phyloP scores from a whole-genome alignment of 2,113 vertebrate genomes.

The Gadus chalcogrammus region DNA sequence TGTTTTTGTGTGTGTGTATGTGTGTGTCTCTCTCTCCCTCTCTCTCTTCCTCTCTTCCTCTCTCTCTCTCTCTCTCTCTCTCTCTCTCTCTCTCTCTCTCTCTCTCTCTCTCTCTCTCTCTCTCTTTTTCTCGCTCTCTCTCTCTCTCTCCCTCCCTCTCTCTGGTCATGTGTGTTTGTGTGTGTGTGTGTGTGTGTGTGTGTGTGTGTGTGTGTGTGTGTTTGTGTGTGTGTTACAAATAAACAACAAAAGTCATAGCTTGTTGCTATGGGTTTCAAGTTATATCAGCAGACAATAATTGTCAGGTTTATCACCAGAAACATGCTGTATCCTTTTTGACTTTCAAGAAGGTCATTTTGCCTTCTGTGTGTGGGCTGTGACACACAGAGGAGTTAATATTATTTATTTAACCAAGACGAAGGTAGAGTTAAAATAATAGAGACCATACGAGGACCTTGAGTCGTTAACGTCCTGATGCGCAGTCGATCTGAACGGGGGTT shows the following conservation, averaged over 20 bases:
- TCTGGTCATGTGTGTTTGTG: neutral
- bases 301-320: neutral
- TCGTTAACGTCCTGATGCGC: conserved; percentile 17
- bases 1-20: conserved; percentile 5
- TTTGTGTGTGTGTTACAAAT: neutral
- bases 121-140: neutral
- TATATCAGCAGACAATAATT: neutral
- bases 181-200: neutral
- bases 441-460: conserved; percentile 35
- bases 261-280: neutral
- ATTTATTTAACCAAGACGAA: neutral
- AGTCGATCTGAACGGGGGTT: conserved; percentile 14
- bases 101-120: neutral
- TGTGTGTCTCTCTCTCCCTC: too few relatives aligned
- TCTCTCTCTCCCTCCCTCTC: too few relatives aligned
- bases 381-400: neutral
- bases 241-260: neutral
- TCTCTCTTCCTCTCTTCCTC: neutral
- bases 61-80: conserved; percentile 1
- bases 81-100: neutral
- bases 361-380: neutral
- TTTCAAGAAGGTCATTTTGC: conserved; percentile 8
- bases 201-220: neutral
- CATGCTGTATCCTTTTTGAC: neutral
- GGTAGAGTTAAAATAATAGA: neutral